phyloP scores from a whole-genome alignment of 2,888 invertebrate species.

The Oeneis ivallda region DNA sequence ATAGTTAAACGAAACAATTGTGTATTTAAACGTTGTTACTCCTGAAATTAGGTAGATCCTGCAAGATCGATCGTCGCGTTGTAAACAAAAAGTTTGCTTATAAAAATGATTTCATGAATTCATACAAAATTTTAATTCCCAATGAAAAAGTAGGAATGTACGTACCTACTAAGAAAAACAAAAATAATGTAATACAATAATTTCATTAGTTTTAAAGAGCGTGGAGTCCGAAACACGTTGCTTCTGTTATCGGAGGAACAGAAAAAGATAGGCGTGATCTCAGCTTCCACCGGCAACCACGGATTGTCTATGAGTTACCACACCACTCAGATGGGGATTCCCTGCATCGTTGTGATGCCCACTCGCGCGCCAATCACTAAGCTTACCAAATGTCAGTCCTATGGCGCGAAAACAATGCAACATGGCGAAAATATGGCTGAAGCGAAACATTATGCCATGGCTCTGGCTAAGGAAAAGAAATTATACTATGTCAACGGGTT shows the following conservation, averaged over 20 bases:
- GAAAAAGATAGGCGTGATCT: slow-evolving; percentile 89
- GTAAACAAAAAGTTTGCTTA: no score
- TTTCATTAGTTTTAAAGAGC: slow-evolving; percentile 91
- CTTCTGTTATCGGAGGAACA: slow-evolving; percentile 87
- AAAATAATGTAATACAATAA: slow-evolving; percentile 2
- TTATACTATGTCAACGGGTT: slow-evolving; percentile 94
- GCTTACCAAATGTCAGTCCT: slow-evolving; percentile 89
- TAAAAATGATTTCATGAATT: not conserved
- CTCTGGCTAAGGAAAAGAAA: slow-evolving; percentile 85
- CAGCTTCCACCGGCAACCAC: slow-evolving; percentile 96
- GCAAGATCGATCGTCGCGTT: not conserved
- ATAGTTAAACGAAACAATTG: no score
- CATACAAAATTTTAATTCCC: not conserved
- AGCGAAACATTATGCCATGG: slow-evolving; percentile 88
- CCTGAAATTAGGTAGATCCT: not conserved
- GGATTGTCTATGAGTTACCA: slow-evolving; percentile 90
- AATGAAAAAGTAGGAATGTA: not conserved
- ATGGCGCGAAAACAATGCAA: slow-evolving; percentile 90
- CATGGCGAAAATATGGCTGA: slow-evolving; percentile 90
- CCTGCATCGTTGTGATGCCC: slow-evolving; percentile 94
- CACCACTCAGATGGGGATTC: slow-evolving; percentile 84
- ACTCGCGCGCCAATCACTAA: slow-evolving; percentile 94
- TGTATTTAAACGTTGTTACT: no score
- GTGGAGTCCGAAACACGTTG: slow-evolving; percentile 93
- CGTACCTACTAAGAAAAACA: not conserved